These are phyloP conservation scores for Agrotis exclamationis DNA, from an alignment of 2,888 invertebrate species.

Conservation along the genomic window DNA sequence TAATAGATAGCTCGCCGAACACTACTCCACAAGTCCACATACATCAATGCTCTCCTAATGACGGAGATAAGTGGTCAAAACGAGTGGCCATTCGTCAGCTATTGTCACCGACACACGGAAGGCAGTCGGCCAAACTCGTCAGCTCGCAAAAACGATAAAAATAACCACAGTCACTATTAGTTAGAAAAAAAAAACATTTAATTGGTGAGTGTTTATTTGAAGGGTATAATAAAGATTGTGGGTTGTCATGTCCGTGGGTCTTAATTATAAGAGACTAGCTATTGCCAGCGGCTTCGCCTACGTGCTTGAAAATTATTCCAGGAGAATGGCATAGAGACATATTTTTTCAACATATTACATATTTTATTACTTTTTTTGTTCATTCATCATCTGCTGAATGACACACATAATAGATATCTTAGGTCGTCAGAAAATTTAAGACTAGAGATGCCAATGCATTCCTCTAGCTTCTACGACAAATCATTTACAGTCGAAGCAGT, in stretches of 20 bases:
- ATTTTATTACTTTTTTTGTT: no score
- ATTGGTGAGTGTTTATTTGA: constrained; percentile 58
- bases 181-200: constrained; percentile 37
- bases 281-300: no score
- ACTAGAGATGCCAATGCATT: no score
- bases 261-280: constrained; percentile 31
- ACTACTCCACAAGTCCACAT: constrained; percentile 34
- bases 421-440: no score
- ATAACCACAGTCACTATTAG: constrained; percentile 49
- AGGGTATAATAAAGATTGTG: constrained; percentile 39
- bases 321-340: no score
- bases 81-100: constrained; percentile 49
- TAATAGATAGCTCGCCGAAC: no score
- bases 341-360: no score
- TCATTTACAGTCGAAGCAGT: no score
- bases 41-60: constrained; percentile 52
- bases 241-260: constrained; percentile 42
- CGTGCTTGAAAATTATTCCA: no score
- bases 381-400: no score
- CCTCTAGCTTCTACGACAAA: no score
- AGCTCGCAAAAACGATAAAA: constrained; percentile 53
- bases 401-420: no score
- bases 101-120: constrained; percentile 60
- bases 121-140: constrained; percentile 43
- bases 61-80: constrained; percentile 48